phyloP scores from a whole-genome alignment of 2,113 vertebrate genomes.

The Turnix velox region DNA sequence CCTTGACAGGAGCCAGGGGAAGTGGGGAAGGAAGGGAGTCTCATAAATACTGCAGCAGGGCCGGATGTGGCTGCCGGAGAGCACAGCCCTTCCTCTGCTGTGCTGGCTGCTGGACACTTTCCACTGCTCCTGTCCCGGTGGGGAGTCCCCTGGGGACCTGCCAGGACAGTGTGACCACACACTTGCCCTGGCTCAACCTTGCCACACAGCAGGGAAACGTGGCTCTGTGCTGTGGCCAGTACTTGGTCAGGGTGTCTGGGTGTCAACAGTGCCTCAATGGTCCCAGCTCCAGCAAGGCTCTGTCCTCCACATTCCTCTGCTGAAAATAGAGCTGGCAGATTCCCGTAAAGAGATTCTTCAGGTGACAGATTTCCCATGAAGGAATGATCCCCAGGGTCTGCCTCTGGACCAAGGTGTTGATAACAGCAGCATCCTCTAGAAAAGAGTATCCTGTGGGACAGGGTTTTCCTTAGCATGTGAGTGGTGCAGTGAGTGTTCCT shows the following conservation, averaged over 20 bases:
- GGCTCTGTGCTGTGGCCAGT: accelerated
- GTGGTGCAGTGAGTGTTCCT: accelerated
- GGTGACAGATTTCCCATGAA: background rate
- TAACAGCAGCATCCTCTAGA: background rate
- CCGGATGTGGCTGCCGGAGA: conserved; percentile 15
- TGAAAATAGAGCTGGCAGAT: background rate
- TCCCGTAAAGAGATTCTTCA: background rate
- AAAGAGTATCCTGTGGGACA: too few relatives aligned
- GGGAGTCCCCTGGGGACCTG: background rate
- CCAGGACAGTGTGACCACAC: accelerated
- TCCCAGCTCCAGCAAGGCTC: background rate
- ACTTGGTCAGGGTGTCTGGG: background rate
- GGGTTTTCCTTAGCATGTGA: background rate
- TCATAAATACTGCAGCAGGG: background rate
- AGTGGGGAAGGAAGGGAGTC: conserved; percentile 45
- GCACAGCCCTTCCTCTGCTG: conserved; percentile 54
- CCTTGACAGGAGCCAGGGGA: background rate
- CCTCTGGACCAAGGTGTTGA: background rate
- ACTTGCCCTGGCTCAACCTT: background rate
- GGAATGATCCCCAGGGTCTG: background rate
- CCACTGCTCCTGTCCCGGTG: background rate
- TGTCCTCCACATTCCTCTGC: background rate
- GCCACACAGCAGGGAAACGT: accelerated
- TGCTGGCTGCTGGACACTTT: background rate
- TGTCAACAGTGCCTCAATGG: background rate